phyloP scores from a whole-genome alignment of 2,797 vertebrate genomes.

The Tragelaphus eurycerus region DNA sequence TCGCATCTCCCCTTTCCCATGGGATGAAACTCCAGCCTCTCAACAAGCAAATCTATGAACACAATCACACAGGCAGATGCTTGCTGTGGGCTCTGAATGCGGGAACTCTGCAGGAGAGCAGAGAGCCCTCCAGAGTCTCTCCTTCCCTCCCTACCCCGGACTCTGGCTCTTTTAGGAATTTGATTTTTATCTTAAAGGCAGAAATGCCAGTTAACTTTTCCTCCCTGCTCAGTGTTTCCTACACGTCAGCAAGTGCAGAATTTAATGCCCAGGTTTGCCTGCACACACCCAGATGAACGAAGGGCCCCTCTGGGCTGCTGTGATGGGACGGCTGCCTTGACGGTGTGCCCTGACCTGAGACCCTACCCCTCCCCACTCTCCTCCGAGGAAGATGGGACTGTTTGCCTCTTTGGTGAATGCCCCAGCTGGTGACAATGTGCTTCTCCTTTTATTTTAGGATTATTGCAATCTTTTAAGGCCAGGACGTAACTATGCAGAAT shows the following conservation, averaged over 20 bases:
- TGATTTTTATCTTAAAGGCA: not conserved
- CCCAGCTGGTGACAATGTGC: not conserved
- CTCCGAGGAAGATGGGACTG: rapidly evolving
- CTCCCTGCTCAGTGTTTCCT: not conserved
- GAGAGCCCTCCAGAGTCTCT: not conserved
- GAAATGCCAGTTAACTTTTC: rapidly evolving
- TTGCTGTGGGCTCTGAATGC: not conserved
- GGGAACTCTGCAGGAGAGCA: not conserved
- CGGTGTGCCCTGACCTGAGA: too few species aligned
- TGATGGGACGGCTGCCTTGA: rapidly evolving
- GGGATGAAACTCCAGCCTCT: not conserved
- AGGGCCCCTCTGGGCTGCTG: rapidly evolving
- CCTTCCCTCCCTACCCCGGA: not conserved
- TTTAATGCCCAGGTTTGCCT: not conserved
- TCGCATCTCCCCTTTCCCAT: rapidly evolving
- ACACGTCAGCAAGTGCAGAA: rapidly evolving
- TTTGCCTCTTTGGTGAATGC: not conserved
- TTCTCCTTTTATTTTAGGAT: not conserved
- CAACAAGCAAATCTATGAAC: rapidly evolving
- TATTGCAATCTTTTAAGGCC: rapidly evolving
- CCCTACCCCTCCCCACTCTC: not conserved
- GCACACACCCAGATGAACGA: rapidly evolving
- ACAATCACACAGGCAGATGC: rapidly evolving
- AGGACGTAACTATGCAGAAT: rapidly evolving
- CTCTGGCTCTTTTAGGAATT: not conserved